Conservation (phyloP, 2,888 invertebrate species). For the Caradrina kadenii region DNA sequence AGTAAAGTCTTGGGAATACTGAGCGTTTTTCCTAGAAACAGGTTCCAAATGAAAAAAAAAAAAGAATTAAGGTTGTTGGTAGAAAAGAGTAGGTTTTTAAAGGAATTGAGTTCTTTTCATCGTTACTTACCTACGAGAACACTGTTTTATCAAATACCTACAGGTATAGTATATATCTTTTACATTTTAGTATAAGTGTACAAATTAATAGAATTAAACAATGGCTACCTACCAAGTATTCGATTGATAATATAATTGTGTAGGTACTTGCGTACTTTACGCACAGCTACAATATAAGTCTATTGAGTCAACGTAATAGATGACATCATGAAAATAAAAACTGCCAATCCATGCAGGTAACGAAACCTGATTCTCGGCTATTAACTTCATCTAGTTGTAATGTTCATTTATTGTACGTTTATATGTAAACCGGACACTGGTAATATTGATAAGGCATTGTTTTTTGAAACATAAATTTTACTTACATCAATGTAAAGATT, state of each 20-base stretch:
- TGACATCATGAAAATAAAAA: conserved; percentile 55
- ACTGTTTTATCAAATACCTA: background rate
- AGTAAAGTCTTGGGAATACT: conserved; percentile 98
- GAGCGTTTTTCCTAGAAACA: conserved; percentile 95
- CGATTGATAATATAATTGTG: background rate
- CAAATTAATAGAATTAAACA: background rate
- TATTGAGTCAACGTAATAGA: conserved; percentile 31
- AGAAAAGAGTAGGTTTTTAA: too few species aligned
- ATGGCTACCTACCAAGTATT: background rate
- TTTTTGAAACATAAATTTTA: conserved; percentile 40
- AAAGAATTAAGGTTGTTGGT: too few species aligned
- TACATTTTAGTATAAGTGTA: background rate
- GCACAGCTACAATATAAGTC: background rate
- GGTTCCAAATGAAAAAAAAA: background rate
- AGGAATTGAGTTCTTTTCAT: too few species aligned
- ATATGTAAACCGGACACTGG: conserved; percentile 16
- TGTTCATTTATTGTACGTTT: conserved; percentile 21
- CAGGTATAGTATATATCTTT: background rate
- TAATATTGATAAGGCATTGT: conserved; percentile 20
- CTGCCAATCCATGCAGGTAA: conserved; percentile 21
- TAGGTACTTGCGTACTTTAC: background rate
- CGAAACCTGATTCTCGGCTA: conserved; percentile 41
- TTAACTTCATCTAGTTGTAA: conserved; percentile 25
- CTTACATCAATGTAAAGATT: conserved; percentile 97
- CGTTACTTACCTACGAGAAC: background rate